Evolutionary conservation across 2,113 vertebrate genomes (phyloP), one percentile per base, ranked within the genome.

Genomic region (Acrocephalus kingi): DNA sequence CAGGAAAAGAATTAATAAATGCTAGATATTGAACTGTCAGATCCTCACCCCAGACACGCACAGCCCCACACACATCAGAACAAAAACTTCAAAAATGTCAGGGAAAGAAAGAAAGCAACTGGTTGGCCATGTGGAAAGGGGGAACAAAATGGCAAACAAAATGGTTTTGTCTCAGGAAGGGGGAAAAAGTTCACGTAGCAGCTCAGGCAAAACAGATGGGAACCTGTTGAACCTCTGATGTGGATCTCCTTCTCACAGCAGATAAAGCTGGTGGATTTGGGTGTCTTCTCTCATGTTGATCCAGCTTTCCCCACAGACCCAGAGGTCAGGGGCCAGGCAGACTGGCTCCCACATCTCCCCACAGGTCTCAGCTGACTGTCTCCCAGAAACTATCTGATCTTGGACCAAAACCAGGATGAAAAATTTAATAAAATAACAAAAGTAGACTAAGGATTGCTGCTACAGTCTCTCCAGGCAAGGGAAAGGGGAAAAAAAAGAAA

Each of bases 281-380:
- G 13, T 37, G 21, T 16, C 5, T 21, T 80, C 46, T 20, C 17
- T 48, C 1, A 1, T 31, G 22, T 46, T 39, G 8, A 8, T 67
- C 56, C 41, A 67, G 33, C 10, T 67, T 56, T 46, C 16, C 27
- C 7, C 0, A 39, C 37, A 39, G 37, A 39, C 37, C 37, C 37
- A 39, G 10, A 55, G 25, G 7, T 46, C 31, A 37, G 51, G 33
- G 27, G 27, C 33, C 41, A 67, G 51, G 13, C 21, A 67, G 41
- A 46, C 27, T 10, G 4, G 21, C 20, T 67, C 15, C 21, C 0
- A 0, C 0, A 0, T 27, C 7, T 55, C 33, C 21, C 16, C 21
- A 46, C 16, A 20, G 6, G 21, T 37, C 51, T 30, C 2, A 0
- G 33, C 25, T 24, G 11, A 11, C 19, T 28, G 11, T 45, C 12